Conservation (phyloP, 2,113 vertebrate genomes). For the Rousettus leschenaultii region DNA sequence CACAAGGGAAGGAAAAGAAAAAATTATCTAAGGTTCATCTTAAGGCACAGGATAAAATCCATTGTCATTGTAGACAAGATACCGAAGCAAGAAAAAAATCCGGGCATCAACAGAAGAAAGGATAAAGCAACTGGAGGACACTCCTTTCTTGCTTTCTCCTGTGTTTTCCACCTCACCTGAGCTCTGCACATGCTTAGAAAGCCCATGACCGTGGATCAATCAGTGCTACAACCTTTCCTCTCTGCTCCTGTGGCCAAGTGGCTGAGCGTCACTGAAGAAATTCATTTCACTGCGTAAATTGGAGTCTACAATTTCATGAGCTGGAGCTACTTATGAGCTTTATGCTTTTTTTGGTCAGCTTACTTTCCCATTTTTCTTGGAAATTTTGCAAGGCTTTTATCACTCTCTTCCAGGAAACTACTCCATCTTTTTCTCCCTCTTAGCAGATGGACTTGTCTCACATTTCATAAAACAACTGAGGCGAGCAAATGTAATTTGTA, state of each 20-base stretch:
- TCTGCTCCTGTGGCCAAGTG: neutral
- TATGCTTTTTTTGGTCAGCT: neutral
- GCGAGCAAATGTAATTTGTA: neutral
- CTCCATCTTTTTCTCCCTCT: neutral
- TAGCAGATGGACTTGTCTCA: neutral
- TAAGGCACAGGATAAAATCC: neutral
- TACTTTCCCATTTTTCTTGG: neutral
- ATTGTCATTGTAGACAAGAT: neutral
- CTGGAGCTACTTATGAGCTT: neutral
- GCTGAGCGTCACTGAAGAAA: neutral
- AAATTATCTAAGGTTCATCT: neutral
- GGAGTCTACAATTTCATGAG: neutral
- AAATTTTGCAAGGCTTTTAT: neutral
- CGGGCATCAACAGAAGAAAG: neutral
- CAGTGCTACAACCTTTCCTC: neutral
- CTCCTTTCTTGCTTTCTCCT: neutral
- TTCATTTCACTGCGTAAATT: neutral
- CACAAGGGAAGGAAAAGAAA: neutral
- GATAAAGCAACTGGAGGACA: neutral
- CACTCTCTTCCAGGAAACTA: neutral
- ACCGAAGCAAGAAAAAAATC: neutral
- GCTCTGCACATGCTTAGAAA: neutral
- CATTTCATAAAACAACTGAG: neutral
- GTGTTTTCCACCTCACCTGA: neutral
- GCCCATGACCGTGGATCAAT: neutral